These are phyloP conservation scores for Hypselothyrea guttata DNA, from an alignment of 2,888 invertebrate genomes.

Conservation along the genomic window DNA sequence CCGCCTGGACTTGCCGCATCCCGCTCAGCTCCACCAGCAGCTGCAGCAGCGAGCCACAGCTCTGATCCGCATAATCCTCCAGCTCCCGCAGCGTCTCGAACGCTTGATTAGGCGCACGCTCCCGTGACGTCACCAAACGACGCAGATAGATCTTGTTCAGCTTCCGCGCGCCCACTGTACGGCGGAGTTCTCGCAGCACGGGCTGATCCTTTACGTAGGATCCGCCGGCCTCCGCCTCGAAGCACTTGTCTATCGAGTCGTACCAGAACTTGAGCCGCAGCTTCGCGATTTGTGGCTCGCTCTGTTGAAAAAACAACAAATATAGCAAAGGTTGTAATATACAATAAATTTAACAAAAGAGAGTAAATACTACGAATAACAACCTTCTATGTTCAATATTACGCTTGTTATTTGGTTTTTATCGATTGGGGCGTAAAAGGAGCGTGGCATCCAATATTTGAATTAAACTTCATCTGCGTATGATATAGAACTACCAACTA, in stretches of 20 bases:
- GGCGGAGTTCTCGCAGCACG: conserved; percentile 88
- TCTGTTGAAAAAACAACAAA: conserved; percentile 87
- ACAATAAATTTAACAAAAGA: no score
- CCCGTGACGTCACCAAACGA: conserved; percentile 87
- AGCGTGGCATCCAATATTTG: no score
- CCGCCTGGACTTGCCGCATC: conserved; percentile 89
- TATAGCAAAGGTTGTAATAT: no score
- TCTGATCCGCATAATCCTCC: conserved; percentile 92
- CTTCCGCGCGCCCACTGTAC: conserved; percentile 83
- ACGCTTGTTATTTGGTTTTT: no score
- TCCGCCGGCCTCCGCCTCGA: conserved; percentile 81
- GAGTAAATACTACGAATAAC: no score
- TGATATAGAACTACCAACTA: no score
- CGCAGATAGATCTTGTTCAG: conserved; percentile 90
- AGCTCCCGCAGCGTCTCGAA: conserved; percentile 89
- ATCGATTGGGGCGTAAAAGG: no score
- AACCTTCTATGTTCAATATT: no score
- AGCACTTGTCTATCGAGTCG: conserved; percentile 89
- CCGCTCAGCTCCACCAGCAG: conserved; percentile 88
- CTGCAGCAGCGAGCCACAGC: conserved; percentile 91
- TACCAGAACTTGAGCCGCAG: conserved; percentile 97
- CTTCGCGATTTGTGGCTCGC: conserved; percentile 88
- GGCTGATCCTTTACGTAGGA: conserved; percentile 90
- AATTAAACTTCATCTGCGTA: no score
- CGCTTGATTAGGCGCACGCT: conserved; percentile 85